Evolutionary conservation across 1,140 invertebrate species (phyloP), one percentile per base, ranked within the genome.

Genomic region (Nephila pilipes): DNA sequence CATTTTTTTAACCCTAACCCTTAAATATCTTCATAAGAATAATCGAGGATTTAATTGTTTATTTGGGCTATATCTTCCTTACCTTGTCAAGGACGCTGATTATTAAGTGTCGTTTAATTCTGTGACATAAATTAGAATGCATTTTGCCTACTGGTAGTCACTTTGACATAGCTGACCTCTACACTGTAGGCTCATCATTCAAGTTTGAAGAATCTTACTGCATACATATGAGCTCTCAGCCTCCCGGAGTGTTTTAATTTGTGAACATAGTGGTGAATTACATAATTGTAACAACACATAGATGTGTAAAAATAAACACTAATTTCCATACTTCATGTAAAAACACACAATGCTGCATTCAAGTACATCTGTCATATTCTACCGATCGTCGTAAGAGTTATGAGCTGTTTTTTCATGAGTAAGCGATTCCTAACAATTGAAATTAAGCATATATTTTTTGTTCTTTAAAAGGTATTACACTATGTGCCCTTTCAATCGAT

Each of bases 61-160:
- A 83, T 83, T 25, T 83, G 81, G 38, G 81, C 81, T 83, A 83
- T 83, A 83, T 83, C 46, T 57, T 25, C 81, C 38, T 83, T 14
- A 55, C 81, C 81, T 83, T 83, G 81, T 57, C 81, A 83, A 83
- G 81, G 81, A n/a, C 46, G 81, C 32, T 25, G 46, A 55, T 54
- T 55, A 46, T 25, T 75, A 83, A 29, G 54, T 55, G 81, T 57
- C 22, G 54, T n/a, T 83, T 83, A 83, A 83, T 3, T 25, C 81
- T 54, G 81, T 83, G 81, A 57, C 81, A 55, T 83, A 57, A n/a
- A 83, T 83, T 29, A 55, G 81, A 55, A 75, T 75, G 29, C 69
- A 29, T 75, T 36, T 36, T 75, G 69, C 29, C 69, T 75, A 29
- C 63, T 29, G 14, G 63, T 8, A 29, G 29, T 75, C 18, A 29